These are phyloP conservation scores for Mus pahari DNA, from an alignment of 2,113 vertebrate genomes.

Conservation along the genomic window DNA sequence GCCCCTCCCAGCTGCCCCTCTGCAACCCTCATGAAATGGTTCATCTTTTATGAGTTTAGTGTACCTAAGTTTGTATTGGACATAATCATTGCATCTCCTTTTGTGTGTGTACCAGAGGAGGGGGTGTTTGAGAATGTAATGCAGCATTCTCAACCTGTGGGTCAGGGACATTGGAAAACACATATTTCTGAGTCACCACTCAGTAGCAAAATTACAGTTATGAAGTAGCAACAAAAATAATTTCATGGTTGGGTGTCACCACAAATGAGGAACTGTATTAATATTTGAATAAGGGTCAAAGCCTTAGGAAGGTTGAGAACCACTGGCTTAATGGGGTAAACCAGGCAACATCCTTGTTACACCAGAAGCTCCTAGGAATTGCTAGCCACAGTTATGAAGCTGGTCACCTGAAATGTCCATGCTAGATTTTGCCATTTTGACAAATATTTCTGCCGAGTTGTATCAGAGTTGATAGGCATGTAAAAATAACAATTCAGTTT, in stretches of 20 bases:
- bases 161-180: background rate
- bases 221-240: background rate
- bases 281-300: background rate
- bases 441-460: background rate
- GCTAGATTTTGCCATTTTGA: conserved; percentile 39
- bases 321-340: background rate
- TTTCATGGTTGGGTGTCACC: background rate
- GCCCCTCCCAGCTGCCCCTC: background rate
- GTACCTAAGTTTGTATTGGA: background rate
- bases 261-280: background rate
- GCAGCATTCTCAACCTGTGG: background rate
- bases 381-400: background rate
- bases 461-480: background rate
- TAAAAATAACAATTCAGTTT: background rate
- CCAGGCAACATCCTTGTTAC: background rate
- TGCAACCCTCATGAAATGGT: background rate
- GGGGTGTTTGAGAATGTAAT: too few species aligned
- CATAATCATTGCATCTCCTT: background rate
- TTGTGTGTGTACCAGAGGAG: background rate
- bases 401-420: background rate
- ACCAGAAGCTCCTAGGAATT: background rate
- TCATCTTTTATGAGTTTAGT: background rate
- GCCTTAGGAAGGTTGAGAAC: background rate
- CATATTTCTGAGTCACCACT: background rate
- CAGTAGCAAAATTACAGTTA: background rate